A percentile compares a stretch with the other conserved stretches of the same genome.
These are phyloP conservation scores for Procavia capensis DNA, from an alignment of 2,113 vertebrate genomes.

Conservation along the genomic window DNA sequence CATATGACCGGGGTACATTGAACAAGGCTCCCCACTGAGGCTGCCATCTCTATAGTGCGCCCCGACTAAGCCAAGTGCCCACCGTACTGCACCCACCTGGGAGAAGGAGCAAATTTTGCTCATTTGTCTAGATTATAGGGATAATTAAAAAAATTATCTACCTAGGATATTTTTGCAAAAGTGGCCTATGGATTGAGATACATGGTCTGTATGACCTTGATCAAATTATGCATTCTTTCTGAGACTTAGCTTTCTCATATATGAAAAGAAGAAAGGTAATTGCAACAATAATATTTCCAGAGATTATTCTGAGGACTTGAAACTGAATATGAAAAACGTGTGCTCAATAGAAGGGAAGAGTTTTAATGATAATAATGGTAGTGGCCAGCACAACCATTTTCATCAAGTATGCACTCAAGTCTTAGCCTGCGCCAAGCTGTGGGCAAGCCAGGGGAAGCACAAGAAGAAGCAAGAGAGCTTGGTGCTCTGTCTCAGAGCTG, in stretches of 20 bases:
- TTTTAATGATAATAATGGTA: constrained; percentile 50
- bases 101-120: background rate
- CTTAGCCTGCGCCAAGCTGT: background rate
- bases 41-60: background rate
- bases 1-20: background rate
- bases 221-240: constrained; percentile 42
- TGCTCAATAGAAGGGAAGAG: background rate
- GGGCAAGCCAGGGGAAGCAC: background rate
- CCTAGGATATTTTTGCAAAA: background rate
- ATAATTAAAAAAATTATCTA: constrained; percentile 32
- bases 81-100: background rate
- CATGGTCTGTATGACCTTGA: constrained; percentile 40
- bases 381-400: background rate
- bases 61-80: background rate
- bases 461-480: background rate
- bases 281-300: constrained; percentile 1
- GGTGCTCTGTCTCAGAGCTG: background rate
- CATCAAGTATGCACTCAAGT: background rate
- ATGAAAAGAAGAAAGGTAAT: constrained; percentile 7
- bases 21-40: background rate
- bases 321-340: constrained; percentile 38
- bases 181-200: background rate
- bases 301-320: constrained; percentile 42
- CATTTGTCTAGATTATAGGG: background rate
- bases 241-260: constrained; percentile 29